phyloP scores from a whole-genome alignment of 2,797 vertebrate species.

The Trematomus bernacchii region DNA sequence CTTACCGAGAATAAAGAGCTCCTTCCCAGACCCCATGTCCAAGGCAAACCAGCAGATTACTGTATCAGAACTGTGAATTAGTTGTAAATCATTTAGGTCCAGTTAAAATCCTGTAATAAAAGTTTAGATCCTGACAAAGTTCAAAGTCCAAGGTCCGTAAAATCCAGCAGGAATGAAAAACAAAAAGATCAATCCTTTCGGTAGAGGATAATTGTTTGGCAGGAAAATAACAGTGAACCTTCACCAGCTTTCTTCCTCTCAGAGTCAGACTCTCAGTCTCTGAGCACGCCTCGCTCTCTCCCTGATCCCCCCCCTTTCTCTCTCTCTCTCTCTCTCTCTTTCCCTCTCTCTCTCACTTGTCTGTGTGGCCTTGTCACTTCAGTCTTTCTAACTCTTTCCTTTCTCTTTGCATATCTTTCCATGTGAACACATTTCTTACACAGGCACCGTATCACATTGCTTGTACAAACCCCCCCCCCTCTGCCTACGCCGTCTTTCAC shows the following conservation, averaged over 20 bases:
- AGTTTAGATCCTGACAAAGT: conserved; percentile 14
- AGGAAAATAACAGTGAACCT: conserved; percentile 29
- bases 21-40: conserved; percentile 60
- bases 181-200: conserved; percentile 7
- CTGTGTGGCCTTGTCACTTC: conserved; percentile 14
- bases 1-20: conserved; percentile 72
- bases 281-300: conserved; percentile 26
- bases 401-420: conserved; percentile 49
- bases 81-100: background rate
- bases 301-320: conserved; percentile 7
- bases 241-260: conserved; percentile 42
- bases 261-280: conserved; percentile 36
- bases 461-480: conserved; percentile 26
- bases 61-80: background rate
- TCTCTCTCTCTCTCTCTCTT: background rate
- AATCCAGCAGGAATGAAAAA: conserved; percentile 22
- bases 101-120: background rate
- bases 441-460: conserved; percentile 56
- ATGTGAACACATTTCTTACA: conserved; percentile 48
- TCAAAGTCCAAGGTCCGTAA: background rate
- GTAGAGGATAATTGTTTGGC: background rate
- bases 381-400: conserved; percentile 40
- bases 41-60: conserved; percentile 5
- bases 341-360: conserved; percentile 24
- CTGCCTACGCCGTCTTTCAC: conserved; percentile 48